Evolutionary conservation across 2,113 vertebrate species (phyloP).

Genomic region (Castor canadensis): DNA sequence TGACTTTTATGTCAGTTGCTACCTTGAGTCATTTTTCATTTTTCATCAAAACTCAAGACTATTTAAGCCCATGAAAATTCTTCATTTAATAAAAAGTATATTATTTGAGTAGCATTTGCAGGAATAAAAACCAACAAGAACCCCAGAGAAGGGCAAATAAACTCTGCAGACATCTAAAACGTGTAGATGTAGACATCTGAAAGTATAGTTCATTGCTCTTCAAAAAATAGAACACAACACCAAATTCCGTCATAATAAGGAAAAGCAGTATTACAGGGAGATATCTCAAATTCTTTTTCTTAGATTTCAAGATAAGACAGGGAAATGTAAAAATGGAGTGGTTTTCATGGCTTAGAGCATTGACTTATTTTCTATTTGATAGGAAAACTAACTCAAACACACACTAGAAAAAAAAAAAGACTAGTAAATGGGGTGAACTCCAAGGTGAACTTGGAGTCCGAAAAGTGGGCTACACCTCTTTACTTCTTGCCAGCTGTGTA

Average conservation of each 20-base stretch:
- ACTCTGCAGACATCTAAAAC: not conserved
- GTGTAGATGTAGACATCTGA: not conserved
- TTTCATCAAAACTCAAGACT: not conserved
- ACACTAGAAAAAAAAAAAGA: fast-evolving
- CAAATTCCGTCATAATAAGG: not conserved
- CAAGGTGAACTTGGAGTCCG: constrained; percentile 4
- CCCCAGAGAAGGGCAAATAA: not conserved
- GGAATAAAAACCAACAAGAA: not conserved
- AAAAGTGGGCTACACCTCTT: not conserved
- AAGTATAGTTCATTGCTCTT: not conserved
- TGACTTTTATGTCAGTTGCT: not conserved
- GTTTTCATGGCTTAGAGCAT: not conserved
- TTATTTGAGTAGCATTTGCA: not conserved
- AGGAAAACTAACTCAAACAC: not conserved
- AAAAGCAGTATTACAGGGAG: not conserved
- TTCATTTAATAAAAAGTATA: constrained; percentile 10
- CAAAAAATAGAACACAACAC: not conserved
- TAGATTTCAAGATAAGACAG: not conserved
- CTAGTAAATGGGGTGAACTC: no score
- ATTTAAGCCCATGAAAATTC: not conserved
- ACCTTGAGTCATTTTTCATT: not conserved
- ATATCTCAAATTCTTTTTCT: not conserved
- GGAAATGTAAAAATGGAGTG: not conserved
- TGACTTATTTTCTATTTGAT: not conserved
- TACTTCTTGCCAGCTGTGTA: not conserved